Evolutionary conservation across 1,140 invertebrate species (phyloP).

Genomic region (Trachelipus rathkii): DNA sequence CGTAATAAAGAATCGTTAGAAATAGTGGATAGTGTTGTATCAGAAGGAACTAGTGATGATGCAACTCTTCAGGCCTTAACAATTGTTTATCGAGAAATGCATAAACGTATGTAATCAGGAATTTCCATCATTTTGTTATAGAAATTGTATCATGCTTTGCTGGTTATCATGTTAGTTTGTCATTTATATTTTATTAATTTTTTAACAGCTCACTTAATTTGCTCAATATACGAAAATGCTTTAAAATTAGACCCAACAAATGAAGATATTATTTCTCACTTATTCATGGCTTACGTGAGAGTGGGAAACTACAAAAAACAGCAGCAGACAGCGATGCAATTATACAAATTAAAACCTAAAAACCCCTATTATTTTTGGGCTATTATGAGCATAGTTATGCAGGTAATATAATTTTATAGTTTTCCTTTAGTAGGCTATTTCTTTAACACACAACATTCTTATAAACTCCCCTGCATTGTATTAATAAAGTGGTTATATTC

Average conservation of each 20-base stretch:
- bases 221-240: constrained; percentile 82
- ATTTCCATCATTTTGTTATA: background rate
- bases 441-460: too few relatives aligned
- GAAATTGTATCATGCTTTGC: background rate
- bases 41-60: constrained; percentile 81
- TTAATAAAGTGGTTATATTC: constrained; percentile 4
- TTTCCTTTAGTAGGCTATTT: too few relatives aligned
- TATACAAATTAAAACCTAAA: constrained; percentile 84
- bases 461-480: background rate
- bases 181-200: constrained; percentile 38
- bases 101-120: constrained; percentile 66
- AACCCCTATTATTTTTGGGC: constrained; percentile 98
- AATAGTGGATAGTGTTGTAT: constrained; percentile 71
- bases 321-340: constrained; percentile 76
- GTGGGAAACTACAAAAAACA: constrained; percentile 86
- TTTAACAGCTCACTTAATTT: constrained; percentile 61
- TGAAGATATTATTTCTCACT: constrained; percentile 85
- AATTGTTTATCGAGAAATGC: constrained; percentile 87
- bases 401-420: constrained; percentile 56
- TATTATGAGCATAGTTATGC: constrained; percentile 91
- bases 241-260: constrained; percentile 76
- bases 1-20: constrained; percentile 69
- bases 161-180: background rate
- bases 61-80: constrained; percentile 92
- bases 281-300: constrained; percentile 93